Evolutionary conservation across 1,140 invertebrate genomes (phyloP).

Genomic region (Palaemon carinicauda): DNA sequence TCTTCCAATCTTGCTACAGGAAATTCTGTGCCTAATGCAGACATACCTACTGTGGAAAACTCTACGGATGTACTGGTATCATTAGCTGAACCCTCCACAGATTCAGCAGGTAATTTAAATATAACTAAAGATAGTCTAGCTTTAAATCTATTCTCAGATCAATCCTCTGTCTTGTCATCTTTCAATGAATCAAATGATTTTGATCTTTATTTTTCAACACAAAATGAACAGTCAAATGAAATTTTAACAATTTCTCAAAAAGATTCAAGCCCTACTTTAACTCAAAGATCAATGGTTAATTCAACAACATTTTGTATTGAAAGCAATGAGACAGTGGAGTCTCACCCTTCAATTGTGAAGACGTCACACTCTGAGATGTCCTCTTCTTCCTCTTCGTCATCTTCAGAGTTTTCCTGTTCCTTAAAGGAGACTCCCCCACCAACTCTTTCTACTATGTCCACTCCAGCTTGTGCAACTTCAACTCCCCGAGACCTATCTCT

Average conservation of each 20-base stretch:
- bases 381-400: constrained; percentile 33
- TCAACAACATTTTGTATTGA: constrained; percentile 46
- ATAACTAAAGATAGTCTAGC: too few species aligned
- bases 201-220: not conserved
- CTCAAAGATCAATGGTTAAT: constrained; percentile 37
- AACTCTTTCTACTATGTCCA: constrained; percentile 42
- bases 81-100: too few species aligned
- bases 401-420: constrained; percentile 23
- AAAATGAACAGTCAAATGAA: not conserved
- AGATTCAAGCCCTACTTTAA: constrained; percentile 4
- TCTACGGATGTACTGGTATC: too few species aligned
- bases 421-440: constrained; percentile 40
- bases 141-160: too few species aligned
- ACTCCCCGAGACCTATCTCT: constrained; percentile 25
- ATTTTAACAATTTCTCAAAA: not conserved
- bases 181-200: constrained; percentile 10
- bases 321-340: constrained; percentile 12
- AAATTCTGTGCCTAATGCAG: constrained; percentile 18
- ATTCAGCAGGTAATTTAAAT: too few species aligned
- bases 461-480: constrained; percentile 37
- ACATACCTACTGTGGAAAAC: not conserved
- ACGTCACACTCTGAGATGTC: constrained; percentile 17
- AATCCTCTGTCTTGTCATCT: constrained; percentile 22
- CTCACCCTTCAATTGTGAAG: not conserved
- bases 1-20: constrained; percentile 53